Evolutionary conservation across 2,113 vertebrate species (phyloP).

Genomic region (Grammomys dolichurus): DNA sequence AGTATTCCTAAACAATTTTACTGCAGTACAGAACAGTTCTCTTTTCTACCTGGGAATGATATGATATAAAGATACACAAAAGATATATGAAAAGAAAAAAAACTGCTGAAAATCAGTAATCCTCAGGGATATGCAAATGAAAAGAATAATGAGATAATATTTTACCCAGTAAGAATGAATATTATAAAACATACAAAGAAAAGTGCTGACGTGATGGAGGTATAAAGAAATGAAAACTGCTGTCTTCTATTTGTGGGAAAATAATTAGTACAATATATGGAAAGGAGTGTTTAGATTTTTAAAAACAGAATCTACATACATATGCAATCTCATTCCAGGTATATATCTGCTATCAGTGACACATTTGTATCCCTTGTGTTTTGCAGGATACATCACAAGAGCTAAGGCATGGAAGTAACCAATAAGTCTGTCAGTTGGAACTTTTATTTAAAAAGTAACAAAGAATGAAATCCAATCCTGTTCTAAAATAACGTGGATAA

Average conservation of each 20-base stretch:
- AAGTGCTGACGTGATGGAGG: not conserved
- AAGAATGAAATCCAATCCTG: not conserved
- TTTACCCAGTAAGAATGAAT: not conserved
- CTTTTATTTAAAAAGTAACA: not conserved
- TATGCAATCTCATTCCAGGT: not conserved
- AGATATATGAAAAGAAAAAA: not conserved
- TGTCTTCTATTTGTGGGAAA: not conserved
- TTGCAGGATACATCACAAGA: not conserved
- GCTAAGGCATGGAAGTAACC: not conserved
- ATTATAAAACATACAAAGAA: not conserved
- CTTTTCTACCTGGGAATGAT: not conserved
- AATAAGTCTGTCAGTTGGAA: not conserved
- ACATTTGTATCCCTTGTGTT: not conserved
- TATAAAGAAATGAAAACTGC: not conserved
- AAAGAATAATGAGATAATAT: not conserved
- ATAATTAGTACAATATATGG: not conserved
- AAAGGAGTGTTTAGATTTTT: not conserved
- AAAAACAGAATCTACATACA: not conserved
- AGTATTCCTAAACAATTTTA: not conserved
- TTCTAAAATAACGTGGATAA: not conserved
- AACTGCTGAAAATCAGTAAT: not conserved
- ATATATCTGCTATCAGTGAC: not conserved
- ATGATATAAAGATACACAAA: not conserved
- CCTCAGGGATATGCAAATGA: not conserved
- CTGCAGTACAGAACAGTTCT: not conserved